phyloP scores from a whole-genome alignment of 2,888 invertebrate species.

The Eucera pruinosa region DNA sequence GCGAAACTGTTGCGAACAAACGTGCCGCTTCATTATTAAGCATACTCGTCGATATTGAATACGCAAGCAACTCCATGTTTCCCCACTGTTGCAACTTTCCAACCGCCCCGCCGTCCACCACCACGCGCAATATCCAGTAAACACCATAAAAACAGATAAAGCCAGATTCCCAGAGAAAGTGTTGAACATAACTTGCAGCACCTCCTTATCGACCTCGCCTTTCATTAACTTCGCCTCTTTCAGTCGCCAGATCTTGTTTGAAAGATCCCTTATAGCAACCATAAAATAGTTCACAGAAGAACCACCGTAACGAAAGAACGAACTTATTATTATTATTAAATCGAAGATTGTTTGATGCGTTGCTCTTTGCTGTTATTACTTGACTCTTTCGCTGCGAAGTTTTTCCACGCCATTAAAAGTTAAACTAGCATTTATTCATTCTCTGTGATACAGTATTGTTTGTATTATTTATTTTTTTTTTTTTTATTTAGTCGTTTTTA shows the following conservation, averaged over 20 bases:
- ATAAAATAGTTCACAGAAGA: neutral
- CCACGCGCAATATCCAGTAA: neutral
- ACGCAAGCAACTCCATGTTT: constrained; percentile 5
- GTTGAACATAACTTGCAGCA: neutral
- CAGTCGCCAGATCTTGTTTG: neutral
- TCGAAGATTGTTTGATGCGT: too few relatives aligned
- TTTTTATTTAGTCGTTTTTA: too few relatives aligned
- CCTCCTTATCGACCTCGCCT: neutral
- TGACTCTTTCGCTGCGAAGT: too few relatives aligned
- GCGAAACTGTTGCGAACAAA: constrained; percentile 15
- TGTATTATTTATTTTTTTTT: too few relatives aligned
- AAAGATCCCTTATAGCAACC: too few relatives aligned
- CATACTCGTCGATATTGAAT: constrained; percentile 11
- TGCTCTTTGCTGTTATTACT: too few relatives aligned
- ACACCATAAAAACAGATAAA: constrained; percentile 11
- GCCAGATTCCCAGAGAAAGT: neutral
- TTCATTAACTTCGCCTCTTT: neutral
- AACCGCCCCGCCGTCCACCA: neutral
- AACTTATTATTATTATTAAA: too few relatives aligned
- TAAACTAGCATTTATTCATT: too few relatives aligned
- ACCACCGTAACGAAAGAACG: too few relatives aligned
- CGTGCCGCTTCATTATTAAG: constrained; percentile 12
- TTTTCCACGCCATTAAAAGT: too few relatives aligned
- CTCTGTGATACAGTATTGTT: too few relatives aligned
- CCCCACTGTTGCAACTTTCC: neutral